Conservation (phyloP, 2,797 vertebrate genomes). For the Rhinophrynus dorsalis region DNA sequence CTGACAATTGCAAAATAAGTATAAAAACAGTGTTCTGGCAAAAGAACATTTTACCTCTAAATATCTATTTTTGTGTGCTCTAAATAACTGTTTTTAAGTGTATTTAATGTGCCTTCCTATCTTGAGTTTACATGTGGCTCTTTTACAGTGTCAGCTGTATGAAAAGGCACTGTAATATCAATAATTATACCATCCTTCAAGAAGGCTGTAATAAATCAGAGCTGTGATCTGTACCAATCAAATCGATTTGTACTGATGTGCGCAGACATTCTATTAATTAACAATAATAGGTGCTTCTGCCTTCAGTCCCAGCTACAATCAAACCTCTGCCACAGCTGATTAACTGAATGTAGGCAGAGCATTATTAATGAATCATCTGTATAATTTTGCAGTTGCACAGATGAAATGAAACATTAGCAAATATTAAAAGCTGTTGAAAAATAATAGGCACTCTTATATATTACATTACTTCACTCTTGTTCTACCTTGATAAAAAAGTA, state of each 20-base stretch:
- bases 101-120: conserved; percentile 21
- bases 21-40: conserved; percentile 21
- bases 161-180: conserved; percentile 24
- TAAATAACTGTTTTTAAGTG: conserved; percentile 42
- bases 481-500: not conserved
- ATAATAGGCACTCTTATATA: not conserved
- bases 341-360: conserved; percentile 27
- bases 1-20: conserved; percentile 21
- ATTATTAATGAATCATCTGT: conserved; percentile 43
- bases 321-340: conserved; percentile 43
- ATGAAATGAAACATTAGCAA: conserved; percentile 36
- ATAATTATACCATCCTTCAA: conserved; percentile 34
- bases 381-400: conserved; percentile 22
- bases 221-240: conserved; percentile 41
- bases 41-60: conserved; percentile 41
- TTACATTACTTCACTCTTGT: not conserved
- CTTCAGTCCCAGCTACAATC: conserved; percentile 39
- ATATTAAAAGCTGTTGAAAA: conserved; percentile 33
- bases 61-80: conserved; percentile 25
- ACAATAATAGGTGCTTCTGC: conserved; percentile 47
- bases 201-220: conserved; percentile 37
- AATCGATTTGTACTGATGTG: conserved; percentile 39
- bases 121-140: conserved; percentile 26
- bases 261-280: conserved; percentile 47
- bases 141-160: conserved; percentile 20